Evolutionary conservation across 2,888 invertebrate genomes (phyloP).

Genomic region (Bombylius major): DNA sequence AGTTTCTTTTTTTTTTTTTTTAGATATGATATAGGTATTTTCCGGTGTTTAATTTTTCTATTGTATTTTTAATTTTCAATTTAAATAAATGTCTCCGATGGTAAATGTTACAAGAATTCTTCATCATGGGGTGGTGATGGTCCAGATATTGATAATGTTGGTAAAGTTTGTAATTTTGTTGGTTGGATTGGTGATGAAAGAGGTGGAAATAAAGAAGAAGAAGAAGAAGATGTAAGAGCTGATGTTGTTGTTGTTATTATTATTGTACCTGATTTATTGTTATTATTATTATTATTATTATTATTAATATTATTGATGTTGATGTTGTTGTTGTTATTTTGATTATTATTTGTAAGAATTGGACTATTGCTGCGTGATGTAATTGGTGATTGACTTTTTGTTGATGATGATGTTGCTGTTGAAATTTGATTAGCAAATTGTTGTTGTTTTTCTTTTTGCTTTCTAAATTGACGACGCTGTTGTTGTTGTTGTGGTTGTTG

Average conservation of each 20-base stretch:
- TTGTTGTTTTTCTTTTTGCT: constrained; percentile 14
- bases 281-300: background rate
- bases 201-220: constrained; percentile 11
- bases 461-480: constrained; percentile 4
- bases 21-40: too few relatives aligned
- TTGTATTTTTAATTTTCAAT: background rate
- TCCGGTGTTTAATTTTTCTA: too few relatives aligned
- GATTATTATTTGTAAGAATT: background rate
- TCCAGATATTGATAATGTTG: constrained; percentile 67
- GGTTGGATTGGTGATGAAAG: constrained; percentile 24
- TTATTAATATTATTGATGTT: too few relatives aligned
- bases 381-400: background rate
- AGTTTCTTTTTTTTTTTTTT: too few relatives aligned
- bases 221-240: background rate
- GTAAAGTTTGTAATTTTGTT: constrained; percentile 38
- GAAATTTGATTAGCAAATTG: constrained; percentile 10
- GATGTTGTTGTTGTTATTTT: too few relatives aligned
- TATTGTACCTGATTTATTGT: too few relatives aligned
- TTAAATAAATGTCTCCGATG: constrained; percentile 39
- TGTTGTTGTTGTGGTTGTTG: constrained; percentile 7
- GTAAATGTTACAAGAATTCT: constrained; percentile 37
- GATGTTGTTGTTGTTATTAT: background rate
- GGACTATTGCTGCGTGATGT: background rate
- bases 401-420: background rate
- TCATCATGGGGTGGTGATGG: constrained; percentile 61